phyloP scores from a whole-genome alignment of 1,140 invertebrate genomes.

The Hermatobates lingyangjiaoensis region DNA sequence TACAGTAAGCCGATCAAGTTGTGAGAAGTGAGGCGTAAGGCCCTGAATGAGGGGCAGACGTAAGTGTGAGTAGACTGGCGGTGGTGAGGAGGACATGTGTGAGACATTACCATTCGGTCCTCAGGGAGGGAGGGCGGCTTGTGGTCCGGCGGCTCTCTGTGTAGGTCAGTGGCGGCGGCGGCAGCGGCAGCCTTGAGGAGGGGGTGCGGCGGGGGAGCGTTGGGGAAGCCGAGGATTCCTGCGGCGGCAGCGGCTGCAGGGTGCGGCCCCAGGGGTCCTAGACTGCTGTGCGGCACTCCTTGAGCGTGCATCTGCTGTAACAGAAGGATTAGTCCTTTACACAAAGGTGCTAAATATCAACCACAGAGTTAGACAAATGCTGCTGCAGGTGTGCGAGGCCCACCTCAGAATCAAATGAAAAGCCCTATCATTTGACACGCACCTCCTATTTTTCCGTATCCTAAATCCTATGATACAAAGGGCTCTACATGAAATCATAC shows the following conservation, averaged over 20 bases:
- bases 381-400: too few species aligned
- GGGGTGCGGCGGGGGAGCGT: slow-evolving; percentile 17
- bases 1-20: too few species aligned
- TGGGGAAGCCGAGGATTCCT: slow-evolving; percentile 17
- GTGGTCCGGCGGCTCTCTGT: slow-evolving; percentile 15
- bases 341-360: too few species aligned
- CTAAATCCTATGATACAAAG: too few species aligned
- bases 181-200: slow-evolving; percentile 17
- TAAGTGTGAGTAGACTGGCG: background rate
- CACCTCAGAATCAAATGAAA: too few species aligned
- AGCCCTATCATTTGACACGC: too few species aligned
- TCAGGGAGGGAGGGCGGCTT: slow-evolving; percentile 16
- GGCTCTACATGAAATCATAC: too few species aligned
- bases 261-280: slow-evolving; percentile 26
- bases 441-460: too few species aligned
- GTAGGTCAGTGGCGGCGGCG: slow-evolving; percentile 9
- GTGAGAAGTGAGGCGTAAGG: too few species aligned
- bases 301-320: slow-evolving; percentile 41
- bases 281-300: slow-evolving; percentile 30
- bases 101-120: slow-evolving; percentile 19
- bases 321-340: too few species aligned
- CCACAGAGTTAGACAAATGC: too few species aligned
- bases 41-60: too few species aligned
- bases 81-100: background rate
- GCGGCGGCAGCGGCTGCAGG: slow-evolving; percentile 14